Conservation (phyloP, 1,140 invertebrate species). For the Drosophila bocqueti region DNA sequence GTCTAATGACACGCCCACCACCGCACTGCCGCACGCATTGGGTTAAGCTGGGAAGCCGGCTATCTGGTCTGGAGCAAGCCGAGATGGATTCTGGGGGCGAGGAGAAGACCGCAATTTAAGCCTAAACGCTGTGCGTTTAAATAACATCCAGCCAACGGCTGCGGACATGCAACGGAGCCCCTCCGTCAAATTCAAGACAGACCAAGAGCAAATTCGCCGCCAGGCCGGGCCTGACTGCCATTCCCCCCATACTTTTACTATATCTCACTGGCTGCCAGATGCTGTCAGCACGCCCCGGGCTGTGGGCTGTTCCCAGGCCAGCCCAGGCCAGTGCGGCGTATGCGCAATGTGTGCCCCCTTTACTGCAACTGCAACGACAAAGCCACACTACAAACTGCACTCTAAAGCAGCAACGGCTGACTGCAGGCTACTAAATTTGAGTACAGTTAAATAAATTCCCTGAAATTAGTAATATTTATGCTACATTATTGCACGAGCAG, state of each 20-base stretch:
- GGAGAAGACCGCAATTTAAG: constrained; percentile 77
- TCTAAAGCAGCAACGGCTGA: background rate
- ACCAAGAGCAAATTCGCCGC: constrained; percentile 68
- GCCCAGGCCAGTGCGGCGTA: constrained; percentile 53
- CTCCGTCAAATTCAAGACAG: constrained; percentile 65
- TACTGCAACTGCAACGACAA: constrained; percentile 28
- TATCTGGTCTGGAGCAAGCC: background rate
- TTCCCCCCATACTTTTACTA: background rate
- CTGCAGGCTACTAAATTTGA: constrained; percentile 76
- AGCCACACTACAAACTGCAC: constrained; percentile 7
- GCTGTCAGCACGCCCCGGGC: constrained; percentile 71
- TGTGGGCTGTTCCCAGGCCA: constrained; percentile 45
- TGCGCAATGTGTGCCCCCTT: constrained; percentile 59
- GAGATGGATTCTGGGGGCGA: constrained; percentile 12
- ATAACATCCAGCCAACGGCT: constrained; percentile 61
- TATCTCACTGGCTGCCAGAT: constrained; percentile 45
- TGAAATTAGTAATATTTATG: constrained; percentile 83
- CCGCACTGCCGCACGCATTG: constrained; percentile 36
- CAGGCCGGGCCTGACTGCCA: constrained; percentile 5
- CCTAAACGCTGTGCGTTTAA: constrained; percentile 79
- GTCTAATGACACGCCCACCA: constrained; percentile 78
- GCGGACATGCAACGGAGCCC: constrained; percentile 64
- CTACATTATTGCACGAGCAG: constrained; percentile 68
- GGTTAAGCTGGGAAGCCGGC: background rate
- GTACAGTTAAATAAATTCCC: constrained; percentile 78